These are phyloP conservation scores for Eira barbara DNA, from an alignment of 2,113 vertebrate species.

Conservation along the genomic window DNA sequence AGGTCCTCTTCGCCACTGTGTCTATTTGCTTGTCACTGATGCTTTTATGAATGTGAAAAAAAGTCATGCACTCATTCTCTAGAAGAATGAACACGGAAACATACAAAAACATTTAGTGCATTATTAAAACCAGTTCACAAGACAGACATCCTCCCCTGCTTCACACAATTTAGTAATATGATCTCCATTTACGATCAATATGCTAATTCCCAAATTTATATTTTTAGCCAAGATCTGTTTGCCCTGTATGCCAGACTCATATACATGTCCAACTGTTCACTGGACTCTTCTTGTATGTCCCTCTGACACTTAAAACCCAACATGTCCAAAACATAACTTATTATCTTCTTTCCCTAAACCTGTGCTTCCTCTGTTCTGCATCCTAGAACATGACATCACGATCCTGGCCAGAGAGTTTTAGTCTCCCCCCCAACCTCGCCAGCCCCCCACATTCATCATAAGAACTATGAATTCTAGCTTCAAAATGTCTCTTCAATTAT, in stretches of 20 bases:
- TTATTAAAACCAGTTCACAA: neutral
- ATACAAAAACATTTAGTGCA: neutral
- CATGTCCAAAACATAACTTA: neutral
- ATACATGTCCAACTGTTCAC: neutral
- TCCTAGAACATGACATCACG: neutral
- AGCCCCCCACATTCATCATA: neutral
- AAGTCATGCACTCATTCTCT: neutral
- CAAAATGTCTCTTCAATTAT: neutral
- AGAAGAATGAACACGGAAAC: neutral
- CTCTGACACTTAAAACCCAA: neutral
- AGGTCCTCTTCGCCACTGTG: neutral
- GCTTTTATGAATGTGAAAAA: neutral
- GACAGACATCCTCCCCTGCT: neutral
- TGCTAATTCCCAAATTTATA: neutral
- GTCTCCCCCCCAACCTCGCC: neutral
- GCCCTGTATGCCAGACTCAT: neutral
- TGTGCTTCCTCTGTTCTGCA: neutral
- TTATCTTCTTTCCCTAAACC: neutral
- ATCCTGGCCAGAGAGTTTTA: neutral
- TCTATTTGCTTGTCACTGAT: neutral
- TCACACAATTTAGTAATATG: neutral
- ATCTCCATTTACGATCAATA: neutral
- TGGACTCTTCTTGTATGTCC: neutral
- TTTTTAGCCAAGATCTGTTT: constrained; percentile 2
- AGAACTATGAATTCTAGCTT: neutral